Evolutionary conservation across 2,888 invertebrate species (phyloP), one percentile per base, ranked within the genome.

Genomic region (Oegoconia quadripuncta): DNA sequence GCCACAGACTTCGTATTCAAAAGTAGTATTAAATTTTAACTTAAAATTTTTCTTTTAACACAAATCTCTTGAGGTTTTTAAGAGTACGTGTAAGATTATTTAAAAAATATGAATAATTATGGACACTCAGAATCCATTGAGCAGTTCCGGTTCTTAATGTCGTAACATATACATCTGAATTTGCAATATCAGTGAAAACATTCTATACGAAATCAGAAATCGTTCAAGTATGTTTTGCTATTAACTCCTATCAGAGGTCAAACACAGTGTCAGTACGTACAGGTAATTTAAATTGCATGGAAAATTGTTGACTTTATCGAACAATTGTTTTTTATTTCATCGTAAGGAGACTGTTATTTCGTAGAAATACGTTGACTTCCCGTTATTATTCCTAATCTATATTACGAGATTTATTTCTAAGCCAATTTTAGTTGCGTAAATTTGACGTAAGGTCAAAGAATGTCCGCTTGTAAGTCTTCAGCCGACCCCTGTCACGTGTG

Each of bases 401-500:
- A 23, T 33, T 16, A 34, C 14, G 25, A 13, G 28, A 37, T 28
- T 9, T 16, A 30, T 37, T 37, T 34, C 33, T 31, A n/a, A 30
- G 30, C 11, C 31, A 31, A 30, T 30, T 33, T 41, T 36, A 29
- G 37, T 37, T 22, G 13, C 23, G 11, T 15, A 9, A 25, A 29
- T 28, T 37, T 50, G 50, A 42, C 41, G 36, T 46, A 52, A 63
- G 63, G 54, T 58, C 52, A 52, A 48, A 61, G 63, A 57, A 56
- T 59, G 58, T 48, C 44, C 45, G 44, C 47, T 59, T 57, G 45
- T 59, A 53, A 49, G 64, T 55, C 55, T 64, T 64, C 50, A 41
- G 41, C 39, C 36, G 41, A 52, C 53, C 50, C 40, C 34, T 41
- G 54, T 55, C 54, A 55, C 50, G 46, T 53, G 45, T 44, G 22